A percentile compares a stretch with the other conserved stretches of the same genome.
phyloP scores from a whole-genome alignment of 2,113 vertebrate genomes.

The Phoxinus phoxinus region DNA sequence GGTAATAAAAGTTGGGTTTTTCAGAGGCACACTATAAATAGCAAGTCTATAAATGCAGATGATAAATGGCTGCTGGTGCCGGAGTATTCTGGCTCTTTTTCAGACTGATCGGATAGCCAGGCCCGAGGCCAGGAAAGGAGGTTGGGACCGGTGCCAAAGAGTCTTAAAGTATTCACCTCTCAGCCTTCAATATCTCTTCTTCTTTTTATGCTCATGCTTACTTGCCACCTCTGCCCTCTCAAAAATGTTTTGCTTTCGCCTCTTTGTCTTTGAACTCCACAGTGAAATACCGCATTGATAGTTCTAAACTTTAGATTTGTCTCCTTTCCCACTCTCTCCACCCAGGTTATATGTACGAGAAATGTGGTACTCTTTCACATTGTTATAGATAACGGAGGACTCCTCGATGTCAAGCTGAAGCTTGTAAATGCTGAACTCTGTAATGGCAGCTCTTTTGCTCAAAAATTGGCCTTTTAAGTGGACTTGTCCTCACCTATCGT shows the following conservation, averaged over 20 bases:
- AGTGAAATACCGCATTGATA: constrained; percentile 25
- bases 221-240: constrained; percentile 10
- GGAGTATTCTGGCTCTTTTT: constrained; percentile 43
- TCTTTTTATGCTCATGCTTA: constrained; percentile 24
- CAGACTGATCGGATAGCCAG: constrained; percentile 19
- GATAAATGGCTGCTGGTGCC: constrained; percentile 44
- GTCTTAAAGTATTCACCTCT: constrained; percentile 44
- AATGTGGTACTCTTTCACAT: constrained; percentile 28
- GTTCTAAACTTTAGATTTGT: constrained; percentile 26
- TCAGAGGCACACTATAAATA: constrained; percentile 51
- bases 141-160: constrained; percentile 41
- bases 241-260: constrained; percentile 28
- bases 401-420: neutral
- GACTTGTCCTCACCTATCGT: neutral
- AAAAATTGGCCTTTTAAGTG: constrained; percentile 26
- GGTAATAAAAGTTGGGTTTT: constrained; percentile 28
- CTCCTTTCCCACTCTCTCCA: neutral
- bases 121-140: constrained; percentile 15
- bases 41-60: constrained; percentile 51
- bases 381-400: neutral
- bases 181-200: constrained; percentile 28
- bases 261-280: constrained; percentile 28
- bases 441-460: constrained; percentile 27
- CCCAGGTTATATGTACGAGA: neutral
- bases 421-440: constrained; percentile 24